Conservation (phyloP, 2,888 invertebrate species). For the Cephus spinipes region DNA sequence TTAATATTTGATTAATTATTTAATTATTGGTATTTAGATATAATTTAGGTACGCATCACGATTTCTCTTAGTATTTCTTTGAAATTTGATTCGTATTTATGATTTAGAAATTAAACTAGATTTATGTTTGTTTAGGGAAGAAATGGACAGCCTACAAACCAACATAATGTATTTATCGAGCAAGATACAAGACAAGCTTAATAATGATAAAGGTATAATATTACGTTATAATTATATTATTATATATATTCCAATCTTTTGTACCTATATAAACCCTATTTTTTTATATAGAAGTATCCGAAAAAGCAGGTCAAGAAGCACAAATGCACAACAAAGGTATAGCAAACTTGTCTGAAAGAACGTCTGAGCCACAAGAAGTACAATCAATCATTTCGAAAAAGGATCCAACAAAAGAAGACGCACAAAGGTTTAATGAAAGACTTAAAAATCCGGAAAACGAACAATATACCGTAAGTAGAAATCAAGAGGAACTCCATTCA, state of each 20-base stretch:
- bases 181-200: slow-evolving; percentile 58
- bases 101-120: neutral
- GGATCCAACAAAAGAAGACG: neutral
- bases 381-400: neutral
- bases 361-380: neutral
- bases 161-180: slow-evolving; percentile 77
- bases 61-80: neutral
- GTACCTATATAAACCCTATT: neutral
- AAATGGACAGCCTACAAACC: slow-evolving; percentile 85
- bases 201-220: slow-evolving; percentile 46
- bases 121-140: slow-evolving; percentile 71
- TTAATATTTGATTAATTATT: neutral
- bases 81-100: neutral
- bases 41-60: slow-evolving; percentile 1
- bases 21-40: neutral
- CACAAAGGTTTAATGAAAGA: neutral
- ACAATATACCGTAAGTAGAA: neutral
- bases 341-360: neutral
- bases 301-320: neutral
- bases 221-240: neutral
- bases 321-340: neutral
- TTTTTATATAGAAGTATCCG: neutral
- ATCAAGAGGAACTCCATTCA: neutral
- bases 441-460: neutral
- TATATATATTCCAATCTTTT: neutral